Base-by-base conservation (phyloP, 2,797 vertebrate genomes). In the Sciurus carolinensis region DNA sequence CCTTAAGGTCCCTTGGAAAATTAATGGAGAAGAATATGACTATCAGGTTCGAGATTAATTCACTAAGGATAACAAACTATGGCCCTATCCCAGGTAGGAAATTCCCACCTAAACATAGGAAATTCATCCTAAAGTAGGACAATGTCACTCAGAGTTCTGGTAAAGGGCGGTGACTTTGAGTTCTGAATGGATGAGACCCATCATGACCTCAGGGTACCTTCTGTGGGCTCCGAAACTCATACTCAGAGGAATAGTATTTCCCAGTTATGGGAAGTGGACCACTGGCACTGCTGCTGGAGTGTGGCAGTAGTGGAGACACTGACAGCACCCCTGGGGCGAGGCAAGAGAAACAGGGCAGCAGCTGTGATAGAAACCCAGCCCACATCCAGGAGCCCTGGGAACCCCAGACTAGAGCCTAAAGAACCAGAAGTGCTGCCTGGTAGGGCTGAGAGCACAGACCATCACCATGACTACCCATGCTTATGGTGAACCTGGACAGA, bases 21-120 rank as follows among this genome's bases (percentile, higher is more conserved):
- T 47, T 75, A 97, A 52, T 69, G n/a, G 83, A 88, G n/a, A 94
- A 26, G 5, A 84, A 17, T 44, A 7, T 82, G 39, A 5, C 30
- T 44, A 52, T 36, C 77, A 83, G 54, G 7, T 30, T 91, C 72
- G 80, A 94, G n/a, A 89, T 54, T 28, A 81, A 75, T 80, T 75
- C 13, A 69, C 20, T 47, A 88, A 88, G 24, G 9, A 62, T 44
- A 64, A 71, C 18, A 90, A 92, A 50, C 1, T 71, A 13, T 42
- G 87, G 3, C 15, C 72, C 12, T 42, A 82, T 30, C 10, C 6
- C 54, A 13, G 2, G 26, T 22, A 59, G 15, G 36, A 91, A 96
- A 57, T 14, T 71, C 33, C 12, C n/a, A 20, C 17, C n/a, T 76
- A 90, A 82, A 81, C 18, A 81, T 7, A 91, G 36, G 36, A 72